These are phyloP conservation scores for Lytechinus pictus DNA, from an alignment of 35 echinoderm and acorn worm genomes.

Conservation along the genomic window DNA sequence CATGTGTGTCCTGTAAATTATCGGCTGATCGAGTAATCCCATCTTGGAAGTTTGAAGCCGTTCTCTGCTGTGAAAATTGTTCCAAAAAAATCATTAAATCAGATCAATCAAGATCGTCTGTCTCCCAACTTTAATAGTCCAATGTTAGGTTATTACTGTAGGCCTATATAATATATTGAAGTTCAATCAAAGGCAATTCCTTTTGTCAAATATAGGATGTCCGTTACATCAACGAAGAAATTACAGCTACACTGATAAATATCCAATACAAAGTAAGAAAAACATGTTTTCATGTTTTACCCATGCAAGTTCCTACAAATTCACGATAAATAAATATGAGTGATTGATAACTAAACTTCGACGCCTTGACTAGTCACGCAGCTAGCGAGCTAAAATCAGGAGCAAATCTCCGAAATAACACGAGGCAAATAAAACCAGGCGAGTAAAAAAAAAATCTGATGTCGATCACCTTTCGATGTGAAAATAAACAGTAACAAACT, in stretches of 20 bases:
- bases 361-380: not conserved
- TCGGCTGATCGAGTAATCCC: not conserved
- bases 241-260: too few relatives aligned
- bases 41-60: not conserved
- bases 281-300: not conserved
- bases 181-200: too few relatives aligned
- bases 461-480: conserved; percentile 31
- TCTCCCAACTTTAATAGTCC: not conserved
- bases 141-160: too few relatives aligned
- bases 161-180: too few relatives aligned
- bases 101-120: not conserved
- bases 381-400: not conserved
- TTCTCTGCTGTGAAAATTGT: not conserved
- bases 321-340: not conserved
- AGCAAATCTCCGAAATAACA: not conserved
- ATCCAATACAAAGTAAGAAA: not conserved
- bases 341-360: not conserved
- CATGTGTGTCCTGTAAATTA: conserved; percentile 27
- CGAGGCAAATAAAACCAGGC: not conserved
- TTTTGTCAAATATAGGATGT: too few relatives aligned
- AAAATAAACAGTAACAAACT: conserved; percentile 45
- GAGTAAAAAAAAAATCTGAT: not conserved
- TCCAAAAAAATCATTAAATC: not conserved
- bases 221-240: too few relatives aligned
- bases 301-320: not conserved